Evolutionary conservation across 2,113 vertebrate genomes (phyloP), one percentile per base, ranked within the genome.

Genomic region (Triplophysa dalaica): DNA sequence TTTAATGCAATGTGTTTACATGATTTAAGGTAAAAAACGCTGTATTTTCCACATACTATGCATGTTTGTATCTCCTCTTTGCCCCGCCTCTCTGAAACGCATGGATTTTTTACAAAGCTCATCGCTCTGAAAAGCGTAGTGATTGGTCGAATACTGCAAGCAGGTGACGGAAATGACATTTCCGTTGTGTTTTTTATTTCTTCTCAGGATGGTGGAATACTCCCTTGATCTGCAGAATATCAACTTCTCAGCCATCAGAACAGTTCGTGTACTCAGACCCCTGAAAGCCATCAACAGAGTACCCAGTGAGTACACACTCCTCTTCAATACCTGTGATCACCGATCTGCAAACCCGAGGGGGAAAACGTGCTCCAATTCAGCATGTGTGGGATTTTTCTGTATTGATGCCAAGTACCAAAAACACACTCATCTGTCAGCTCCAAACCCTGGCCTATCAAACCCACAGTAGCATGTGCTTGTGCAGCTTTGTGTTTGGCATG

Each of bases 251-350:
- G 97, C 97, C 84, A 99, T 99, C 84, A 95, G 97, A 79, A 99
- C 97, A 0, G 97, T 99, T 75, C 94, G 97, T 0, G 97, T 99
- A 77, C 94, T 99, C 75, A 93, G 97, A 81, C 97, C 97, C 3
- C 94, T 99, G 86, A 98, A 98, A 95, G 97, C 97, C 87, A 99
- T 99, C 93, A 99, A 99, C 91, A 94, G 97, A 72, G 97, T 99
- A 80, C 97, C 97, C 81, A 99, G 97, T 98, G 90, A 97, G 97
- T 95, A 58, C 16, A 58, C 52, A 68, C 41, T 48, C 61, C 10
- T 16, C 33, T 14, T 0, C 22, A 43, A 63, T 43, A 26, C 7
- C 58, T n/a, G 16, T 62, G 38, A 62, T 17, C 16, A 56, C 17
- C n/a, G 19, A 21, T 48, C 33, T 60, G 19, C 29, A 41, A 60